Evolutionary conservation across 2,797 vertebrate genomes (phyloP).

Genomic region (Bradypus variegatus): DNA sequence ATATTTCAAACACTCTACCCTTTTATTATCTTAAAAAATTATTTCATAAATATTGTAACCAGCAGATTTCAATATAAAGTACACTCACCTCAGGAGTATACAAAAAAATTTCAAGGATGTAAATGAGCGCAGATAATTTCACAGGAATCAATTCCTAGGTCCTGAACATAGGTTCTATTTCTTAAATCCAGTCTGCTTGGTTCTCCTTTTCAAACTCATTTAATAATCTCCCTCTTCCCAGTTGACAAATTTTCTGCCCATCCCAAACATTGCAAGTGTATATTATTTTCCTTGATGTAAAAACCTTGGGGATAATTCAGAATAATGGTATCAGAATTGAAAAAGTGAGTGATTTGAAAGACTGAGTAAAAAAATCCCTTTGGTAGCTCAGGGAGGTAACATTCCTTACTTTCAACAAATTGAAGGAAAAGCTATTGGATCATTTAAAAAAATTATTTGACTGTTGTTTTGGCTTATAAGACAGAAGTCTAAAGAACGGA

Average conservation of each 20-base stretch:
- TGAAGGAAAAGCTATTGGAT: neutral
- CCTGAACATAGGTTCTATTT: neutral
- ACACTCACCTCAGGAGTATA: neutral
- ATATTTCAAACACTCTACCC: neutral
- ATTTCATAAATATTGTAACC: neutral
- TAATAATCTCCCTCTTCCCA: neutral
- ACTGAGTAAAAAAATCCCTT: neutral
- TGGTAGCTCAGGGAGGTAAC: neutral
- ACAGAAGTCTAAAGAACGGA: neutral
- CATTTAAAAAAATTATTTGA: neutral
- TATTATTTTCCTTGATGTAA: neutral
- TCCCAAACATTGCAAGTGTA: neutral
- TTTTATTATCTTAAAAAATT: neutral
- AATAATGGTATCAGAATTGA: neutral
- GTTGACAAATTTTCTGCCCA: neutral
- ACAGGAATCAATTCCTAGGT: neutral
- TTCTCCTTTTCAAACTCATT: conserved; percentile 5
- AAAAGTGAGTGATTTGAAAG: neutral
- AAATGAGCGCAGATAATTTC: neutral
- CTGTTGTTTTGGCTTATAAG: neutral
- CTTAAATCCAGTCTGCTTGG: neutral
- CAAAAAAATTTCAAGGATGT: neutral
- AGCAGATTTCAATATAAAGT: neutral
- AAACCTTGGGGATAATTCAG: neutral
- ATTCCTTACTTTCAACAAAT: neutral